Base-by-base conservation (phyloP, 2,888 invertebrate species). In the Nomada hirtipes region DNA sequence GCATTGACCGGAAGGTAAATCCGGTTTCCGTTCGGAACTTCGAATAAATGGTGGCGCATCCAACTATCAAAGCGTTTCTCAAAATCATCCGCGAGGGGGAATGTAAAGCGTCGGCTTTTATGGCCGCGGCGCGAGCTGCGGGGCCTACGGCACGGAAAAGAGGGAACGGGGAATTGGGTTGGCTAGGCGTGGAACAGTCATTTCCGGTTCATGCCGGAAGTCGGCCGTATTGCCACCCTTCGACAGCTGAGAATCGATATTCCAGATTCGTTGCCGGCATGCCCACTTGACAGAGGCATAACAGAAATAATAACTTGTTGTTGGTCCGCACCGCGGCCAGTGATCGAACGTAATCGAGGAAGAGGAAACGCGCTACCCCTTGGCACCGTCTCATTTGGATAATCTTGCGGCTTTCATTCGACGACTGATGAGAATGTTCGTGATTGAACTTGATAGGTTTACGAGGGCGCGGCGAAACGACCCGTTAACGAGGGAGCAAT, bases 171-270 rank as follows among this genome's bases (percentile, higher is more conserved):
- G 83, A 86, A 89, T 87, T 84, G 84, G 81, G 84, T 83, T 89
- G 89, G 90, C 88, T 36, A 86, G 90, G 88, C 85, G 87, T 87
- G 86, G 88, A 91, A 91, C 87, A 90, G 90, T 91, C 90, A 92
- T 91, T 91, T 92, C 91, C 91, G 91, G 87, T 79, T 81, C 71
- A 80, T 82, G 88, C 86, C 90, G 91, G 91, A 90, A 91, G 88
- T 89, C 79, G 83, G 86, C 85, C 87, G 86, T 89, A 92, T 90
- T 91, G 90, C 88, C 84, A 84, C 85, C 79, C 86, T 87, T 86
- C 86, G 82, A 89, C 86, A 87, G 70, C 52, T 47, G 61, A 36
- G 77, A 82, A 85, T 85, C 85, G 84, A 85, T 85, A 85, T 84
- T 84, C 82, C 69, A 70, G 73, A 57, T 67, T 68, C 75, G 74